These are phyloP conservation scores for Masticophis lateralis DNA, from an alignment of 2,797 vertebrate genomes.

Conservation along the genomic window DNA sequence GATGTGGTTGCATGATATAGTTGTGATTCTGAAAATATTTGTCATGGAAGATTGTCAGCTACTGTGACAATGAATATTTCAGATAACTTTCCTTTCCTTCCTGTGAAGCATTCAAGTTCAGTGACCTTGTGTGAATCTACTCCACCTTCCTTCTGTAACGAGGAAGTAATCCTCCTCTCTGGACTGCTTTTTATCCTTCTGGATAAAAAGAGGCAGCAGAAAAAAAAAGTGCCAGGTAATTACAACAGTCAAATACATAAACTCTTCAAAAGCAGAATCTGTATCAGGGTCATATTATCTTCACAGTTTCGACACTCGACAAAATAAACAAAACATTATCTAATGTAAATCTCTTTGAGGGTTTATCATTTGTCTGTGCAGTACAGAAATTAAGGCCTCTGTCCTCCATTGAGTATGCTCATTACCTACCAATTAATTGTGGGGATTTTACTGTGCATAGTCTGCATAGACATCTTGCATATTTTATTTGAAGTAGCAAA, in stretches of 20 bases:
- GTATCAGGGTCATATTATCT: too few relatives aligned
- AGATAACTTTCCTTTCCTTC: not conserved
- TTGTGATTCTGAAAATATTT: not conserved
- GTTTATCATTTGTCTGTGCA: not conserved
- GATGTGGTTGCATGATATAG: not conserved
- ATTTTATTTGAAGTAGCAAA: not conserved
- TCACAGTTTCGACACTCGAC: not conserved
- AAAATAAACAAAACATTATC: not conserved
- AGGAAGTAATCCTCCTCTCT: not conserved
- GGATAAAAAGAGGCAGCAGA: not conserved
- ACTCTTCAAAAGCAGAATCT: not conserved
- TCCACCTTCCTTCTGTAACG: not conserved
- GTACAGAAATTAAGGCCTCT: not conserved
- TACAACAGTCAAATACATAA: not conserved
- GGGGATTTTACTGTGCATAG: not conserved
- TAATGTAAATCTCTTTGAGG: not conserved
- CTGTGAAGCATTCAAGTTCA: not conserved
- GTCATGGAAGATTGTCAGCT: not conserved
- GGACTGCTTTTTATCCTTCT: not conserved
- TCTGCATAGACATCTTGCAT: not conserved
- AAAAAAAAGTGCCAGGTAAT: too few relatives aligned
- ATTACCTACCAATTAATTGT: not conserved
- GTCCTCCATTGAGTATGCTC: not conserved
- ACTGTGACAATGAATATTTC: not conserved
- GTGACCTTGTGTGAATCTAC: not conserved